Percentiles rank a stretch among this genome's conserved stretches.
Conservation (phyloP, 2,888 invertebrate genomes). For the Archips xylosteana region DNA sequence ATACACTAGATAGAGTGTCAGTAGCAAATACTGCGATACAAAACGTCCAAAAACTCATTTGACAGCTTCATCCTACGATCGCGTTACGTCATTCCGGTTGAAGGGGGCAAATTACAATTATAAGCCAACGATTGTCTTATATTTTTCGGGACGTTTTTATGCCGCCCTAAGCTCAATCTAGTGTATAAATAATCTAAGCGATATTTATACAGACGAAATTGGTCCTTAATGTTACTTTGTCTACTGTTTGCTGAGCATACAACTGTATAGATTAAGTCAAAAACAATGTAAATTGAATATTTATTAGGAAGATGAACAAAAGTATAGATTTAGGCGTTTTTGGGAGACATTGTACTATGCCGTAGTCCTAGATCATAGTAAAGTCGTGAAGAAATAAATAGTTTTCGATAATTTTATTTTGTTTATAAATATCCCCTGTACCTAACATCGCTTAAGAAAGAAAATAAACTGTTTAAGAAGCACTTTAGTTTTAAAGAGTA, state of each 20-base stretch:
- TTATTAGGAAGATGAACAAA: slow-evolving; percentile 48
- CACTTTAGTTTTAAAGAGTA: too few species aligned
- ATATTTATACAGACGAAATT: background rate
- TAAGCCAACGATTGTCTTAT: too few species aligned
- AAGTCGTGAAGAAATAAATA: slow-evolving; percentile 68
- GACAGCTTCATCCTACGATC: too few species aligned
- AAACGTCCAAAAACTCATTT: too few species aligned
- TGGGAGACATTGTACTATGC: slow-evolving; percentile 48
- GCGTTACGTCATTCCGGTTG: too few species aligned
- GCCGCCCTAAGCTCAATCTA: too few species aligned
- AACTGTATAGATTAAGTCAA: slow-evolving; percentile 11
- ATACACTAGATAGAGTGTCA: too few species aligned
- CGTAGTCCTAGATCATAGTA: slow-evolving; percentile 48
- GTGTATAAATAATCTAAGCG: too few species aligned
- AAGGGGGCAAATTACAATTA: too few species aligned
- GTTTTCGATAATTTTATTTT: slow-evolving; percentile 61
- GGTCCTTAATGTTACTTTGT: slow-evolving; percentile 8
- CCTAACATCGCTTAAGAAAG: background rate
- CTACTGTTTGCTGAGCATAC: slow-evolving; percentile 3
- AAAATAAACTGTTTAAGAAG: too few species aligned
- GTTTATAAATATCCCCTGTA: slow-evolving; percentile 30
- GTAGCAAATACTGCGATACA: too few species aligned
- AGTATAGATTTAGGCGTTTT: slow-evolving; percentile 51
- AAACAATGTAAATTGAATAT: slow-evolving; percentile 51
- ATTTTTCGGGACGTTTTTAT: too few species aligned